Conservation (phyloP, 2,113 vertebrate genomes). For the Columba livia region DNA sequence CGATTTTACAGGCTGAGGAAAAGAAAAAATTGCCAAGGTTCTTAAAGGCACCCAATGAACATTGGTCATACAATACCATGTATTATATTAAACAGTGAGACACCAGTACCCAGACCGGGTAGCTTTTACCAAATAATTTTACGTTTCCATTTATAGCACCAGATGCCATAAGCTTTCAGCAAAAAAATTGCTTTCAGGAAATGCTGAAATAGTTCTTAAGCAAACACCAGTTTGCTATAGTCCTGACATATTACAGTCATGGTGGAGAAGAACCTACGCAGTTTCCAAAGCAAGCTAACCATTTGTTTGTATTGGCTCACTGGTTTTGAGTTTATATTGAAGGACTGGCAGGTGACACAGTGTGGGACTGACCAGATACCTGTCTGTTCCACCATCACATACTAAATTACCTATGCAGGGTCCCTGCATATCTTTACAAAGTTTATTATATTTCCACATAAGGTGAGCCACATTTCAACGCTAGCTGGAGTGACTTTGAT, state of each 20-base stretch:
- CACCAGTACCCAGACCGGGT: not conserved
- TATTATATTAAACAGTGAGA: not conserved
- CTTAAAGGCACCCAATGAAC: not conserved
- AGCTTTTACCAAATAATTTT: not conserved
- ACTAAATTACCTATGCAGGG: not conserved
- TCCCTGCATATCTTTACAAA: not conserved
- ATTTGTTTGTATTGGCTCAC: not conserved
- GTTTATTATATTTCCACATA: accelerated
- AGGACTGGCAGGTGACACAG: not conserved
- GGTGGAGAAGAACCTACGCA: not conserved
- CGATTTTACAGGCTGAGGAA: not conserved
- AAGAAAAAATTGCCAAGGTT: not conserved
- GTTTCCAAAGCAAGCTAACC: not conserved
- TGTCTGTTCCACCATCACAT: not conserved
- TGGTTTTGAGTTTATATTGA: not conserved
- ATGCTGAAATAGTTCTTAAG: not conserved
- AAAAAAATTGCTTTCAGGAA: not conserved
- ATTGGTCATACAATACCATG: not conserved
- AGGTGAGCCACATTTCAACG: not conserved
- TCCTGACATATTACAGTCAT: not conserved
- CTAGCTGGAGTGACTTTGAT: not conserved
- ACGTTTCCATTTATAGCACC: not conserved
- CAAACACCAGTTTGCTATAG: not conserved
- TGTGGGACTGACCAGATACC: accelerated
- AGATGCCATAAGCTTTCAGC: not conserved